Percentiles rank a stretch among this genome's conserved stretches.
These are phyloP conservation scores for Thaleichthys pacificus DNA, from an alignment of 2,797 vertebrate genomes.

Conservation along the genomic window DNA sequence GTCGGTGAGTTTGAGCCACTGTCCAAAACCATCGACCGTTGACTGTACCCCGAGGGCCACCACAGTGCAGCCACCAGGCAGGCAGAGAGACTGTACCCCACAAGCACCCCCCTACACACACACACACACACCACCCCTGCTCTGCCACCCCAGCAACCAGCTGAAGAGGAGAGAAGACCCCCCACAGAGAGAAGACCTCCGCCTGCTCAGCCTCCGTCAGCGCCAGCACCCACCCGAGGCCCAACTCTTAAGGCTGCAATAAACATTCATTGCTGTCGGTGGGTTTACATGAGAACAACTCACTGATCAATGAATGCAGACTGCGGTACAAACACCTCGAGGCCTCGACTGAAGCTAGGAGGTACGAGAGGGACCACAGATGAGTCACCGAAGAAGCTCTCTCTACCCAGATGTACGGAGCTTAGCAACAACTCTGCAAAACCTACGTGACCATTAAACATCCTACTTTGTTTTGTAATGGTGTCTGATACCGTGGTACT, in stretches of 20 bases:
- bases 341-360: neutral
- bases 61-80: neutral
- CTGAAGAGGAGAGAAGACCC: neutral
- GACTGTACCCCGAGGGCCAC: conserved; percentile 93
- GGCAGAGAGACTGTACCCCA: neutral
- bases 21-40: conserved; percentile 99
- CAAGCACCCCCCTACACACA: too few species aligned
- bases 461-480: too few species aligned
- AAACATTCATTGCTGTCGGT: conserved; percentile 99
- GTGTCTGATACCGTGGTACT: too few species aligned
- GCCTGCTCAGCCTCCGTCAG: neutral
- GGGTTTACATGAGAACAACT: conserved; percentile 92
- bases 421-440: too few species aligned
- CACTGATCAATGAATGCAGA: conserved; percentile 99
- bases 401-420: neutral
- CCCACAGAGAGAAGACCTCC: neutral
- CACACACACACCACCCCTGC: neutral
- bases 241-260: conserved; percentile 88
- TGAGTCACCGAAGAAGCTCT: neutral
- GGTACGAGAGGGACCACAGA: neutral
- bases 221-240: conserved; percentile 1
- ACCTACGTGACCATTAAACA: too few species aligned
- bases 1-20: conserved; percentile 98
- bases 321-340: conserved; percentile 86
- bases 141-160: neutral